Percentiles rank a stretch among this genome's conserved stretches.
phyloP scores from a whole-genome alignment of 2,113 vertebrate genomes.

The Cryptotis parvus region DNA sequence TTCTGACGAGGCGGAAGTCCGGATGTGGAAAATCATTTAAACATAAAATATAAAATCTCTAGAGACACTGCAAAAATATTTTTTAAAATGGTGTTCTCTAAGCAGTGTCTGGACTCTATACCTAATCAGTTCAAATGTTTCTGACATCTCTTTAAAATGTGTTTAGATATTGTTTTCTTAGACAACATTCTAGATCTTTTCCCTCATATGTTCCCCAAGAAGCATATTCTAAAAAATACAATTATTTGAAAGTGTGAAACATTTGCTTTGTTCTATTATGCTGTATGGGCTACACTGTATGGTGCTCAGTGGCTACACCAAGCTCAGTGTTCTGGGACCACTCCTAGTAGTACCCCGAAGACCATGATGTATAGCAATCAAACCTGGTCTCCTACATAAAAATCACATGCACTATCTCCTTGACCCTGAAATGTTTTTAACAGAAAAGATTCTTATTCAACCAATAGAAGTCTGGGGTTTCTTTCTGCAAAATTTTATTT shows the following conservation, averaged over 20 bases:
- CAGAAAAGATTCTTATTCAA: constrained; percentile 35
- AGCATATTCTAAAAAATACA: constrained; percentile 45
- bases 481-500: constrained; percentile 7
- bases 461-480: background rate
- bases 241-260: background rate
- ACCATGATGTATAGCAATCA: too few species aligned
- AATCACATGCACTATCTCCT: too few species aligned
- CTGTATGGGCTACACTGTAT: too few species aligned
- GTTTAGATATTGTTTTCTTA: constrained; percentile 40
- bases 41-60: too few species aligned
- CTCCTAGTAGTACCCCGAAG: too few species aligned
- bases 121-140: background rate
- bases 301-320: too few species aligned
- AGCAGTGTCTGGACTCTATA: background rate
- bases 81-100: background rate
- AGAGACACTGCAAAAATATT: background rate
- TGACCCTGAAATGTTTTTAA: background rate
- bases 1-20: too few species aligned
- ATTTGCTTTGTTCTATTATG: too few species aligned
- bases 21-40: too few species aligned
- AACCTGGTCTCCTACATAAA: too few species aligned
- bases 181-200: background rate
- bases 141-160: background rate
- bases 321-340: too few species aligned
- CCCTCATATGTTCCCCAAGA: background rate